Evolutionary conservation across 2,888 invertebrate species (phyloP).

Genomic region (Heliconius erato): DNA sequence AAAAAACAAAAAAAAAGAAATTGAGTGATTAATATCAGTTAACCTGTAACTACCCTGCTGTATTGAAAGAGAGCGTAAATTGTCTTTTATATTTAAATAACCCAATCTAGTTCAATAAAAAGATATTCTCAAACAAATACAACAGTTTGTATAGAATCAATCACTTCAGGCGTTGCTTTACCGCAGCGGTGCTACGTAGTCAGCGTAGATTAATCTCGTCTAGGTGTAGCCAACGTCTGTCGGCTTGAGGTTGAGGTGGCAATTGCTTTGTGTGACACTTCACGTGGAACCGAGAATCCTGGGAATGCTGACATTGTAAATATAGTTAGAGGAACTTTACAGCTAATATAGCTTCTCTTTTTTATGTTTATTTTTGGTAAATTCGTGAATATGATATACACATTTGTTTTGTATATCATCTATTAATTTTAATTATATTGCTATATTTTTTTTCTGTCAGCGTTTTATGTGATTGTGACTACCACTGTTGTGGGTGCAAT

Average conservation of each 20-base stretch:
- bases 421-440: too few relatives aligned
- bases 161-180: not conserved
- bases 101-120: not conserved
- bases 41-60: not conserved
- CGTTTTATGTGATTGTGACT: too few relatives aligned
- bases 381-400: too few relatives aligned
- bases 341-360: not conserved
- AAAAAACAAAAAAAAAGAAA: too few relatives aligned
- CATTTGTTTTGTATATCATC: too few relatives aligned
- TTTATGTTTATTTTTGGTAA: too few relatives aligned
- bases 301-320: not conserved
- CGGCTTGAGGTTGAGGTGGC: slow-evolving; percentile 26
- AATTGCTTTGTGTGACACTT: slow-evolving; percentile 31
- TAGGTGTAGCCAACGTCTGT: slow-evolving; percentile 11
- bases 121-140: not conserved
- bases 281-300: slow-evolving; percentile 6
- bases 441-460: too few relatives aligned
- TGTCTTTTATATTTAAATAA: not conserved
- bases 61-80: not conserved
- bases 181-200: not conserved
- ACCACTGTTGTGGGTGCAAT: too few relatives aligned
- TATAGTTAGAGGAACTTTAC: not conserved
- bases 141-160: not conserved
- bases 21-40: too few relatives aligned
- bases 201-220: slow-evolving; percentile 33